These are phyloP conservation scores for Sminthurinus aureus DNA, from an alignment of 2,888 invertebrate genomes.

Conservation along the genomic window DNA sequence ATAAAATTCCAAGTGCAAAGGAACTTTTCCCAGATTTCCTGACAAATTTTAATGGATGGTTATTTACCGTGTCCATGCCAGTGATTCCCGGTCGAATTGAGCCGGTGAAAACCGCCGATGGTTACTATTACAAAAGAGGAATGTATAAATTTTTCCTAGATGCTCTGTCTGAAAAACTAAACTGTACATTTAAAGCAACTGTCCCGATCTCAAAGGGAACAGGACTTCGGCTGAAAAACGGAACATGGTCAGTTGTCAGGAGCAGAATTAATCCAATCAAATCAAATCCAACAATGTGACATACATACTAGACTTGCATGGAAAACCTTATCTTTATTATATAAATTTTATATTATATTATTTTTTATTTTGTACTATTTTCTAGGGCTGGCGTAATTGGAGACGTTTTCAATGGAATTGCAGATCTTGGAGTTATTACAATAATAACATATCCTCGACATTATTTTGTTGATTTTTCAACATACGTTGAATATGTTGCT, in stretches of 20 bases:
- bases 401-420: conserved; percentile 29
- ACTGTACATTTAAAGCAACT: not conserved
- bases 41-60: not conserved
- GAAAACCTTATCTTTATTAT: no score
- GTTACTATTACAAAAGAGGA: not conserved
- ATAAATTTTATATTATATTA: no score
- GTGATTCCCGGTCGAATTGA: not conserved
- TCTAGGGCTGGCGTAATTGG: conserved; percentile 29
- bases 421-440: conserved; percentile 31
- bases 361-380: no score
- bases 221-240: conserved; percentile 31
- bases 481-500: not conserved
- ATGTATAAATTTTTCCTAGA: not conserved
- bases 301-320: no score
- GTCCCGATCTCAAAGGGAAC: conserved; percentile 34
- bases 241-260: conserved; percentile 25
- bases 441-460: conserved; percentile 20
- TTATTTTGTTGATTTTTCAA: not conserved
- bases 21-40: conserved; percentile 7
- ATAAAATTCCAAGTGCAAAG: not conserved
- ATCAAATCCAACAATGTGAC: no score
- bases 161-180: not conserved
- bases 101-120: not conserved
- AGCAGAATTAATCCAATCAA: no score
- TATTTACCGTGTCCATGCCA: not conserved